Percentiles rank a stretch among this genome's conserved stretches.
These are phyloP conservation scores for Struthidea cinerea DNA, from an alignment of 2,113 vertebrate genomes.

Conservation along the genomic window DNA sequence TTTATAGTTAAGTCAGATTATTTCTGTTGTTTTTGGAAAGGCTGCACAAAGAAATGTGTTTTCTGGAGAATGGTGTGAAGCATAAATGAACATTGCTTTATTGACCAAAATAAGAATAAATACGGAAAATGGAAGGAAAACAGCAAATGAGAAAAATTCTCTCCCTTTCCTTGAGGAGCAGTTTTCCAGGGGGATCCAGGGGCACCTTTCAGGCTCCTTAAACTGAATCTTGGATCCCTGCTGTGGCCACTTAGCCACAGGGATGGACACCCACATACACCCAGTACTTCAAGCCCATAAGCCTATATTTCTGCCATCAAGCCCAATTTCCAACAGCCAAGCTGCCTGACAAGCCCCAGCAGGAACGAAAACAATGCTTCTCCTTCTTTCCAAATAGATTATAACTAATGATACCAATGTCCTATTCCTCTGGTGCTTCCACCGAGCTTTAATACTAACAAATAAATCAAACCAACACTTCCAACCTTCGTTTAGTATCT, in stretches of 20 bases:
- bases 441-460: background rate
- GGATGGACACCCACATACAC: background rate
- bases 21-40: constrained; percentile 37
- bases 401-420: background rate
- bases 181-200: background rate
- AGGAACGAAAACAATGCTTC: constrained; percentile 2
- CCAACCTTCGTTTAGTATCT: background rate
- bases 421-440: background rate
- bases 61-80: background rate
- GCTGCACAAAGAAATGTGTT: background rate
- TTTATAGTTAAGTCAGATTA: constrained; percentile 10
- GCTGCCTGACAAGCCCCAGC: background rate
- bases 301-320: background rate
- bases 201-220: background rate
- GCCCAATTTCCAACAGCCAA: background rate
- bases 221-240: rapidly evolving
- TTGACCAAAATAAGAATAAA: constrained; percentile 1
- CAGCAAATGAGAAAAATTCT: background rate
- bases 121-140: background rate
- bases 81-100: background rate
- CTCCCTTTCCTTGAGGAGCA: background rate
- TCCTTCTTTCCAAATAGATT: constrained; percentile 18
- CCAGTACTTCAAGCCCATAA: background rate
- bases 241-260: background rate
- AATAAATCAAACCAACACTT: background rate